Evolutionary conservation across 35 echinoderm and acorn worm genomes (phyloP), one percentile per base, ranked within the genome.

Genomic region (Eucidaris tribuloides): DNA sequence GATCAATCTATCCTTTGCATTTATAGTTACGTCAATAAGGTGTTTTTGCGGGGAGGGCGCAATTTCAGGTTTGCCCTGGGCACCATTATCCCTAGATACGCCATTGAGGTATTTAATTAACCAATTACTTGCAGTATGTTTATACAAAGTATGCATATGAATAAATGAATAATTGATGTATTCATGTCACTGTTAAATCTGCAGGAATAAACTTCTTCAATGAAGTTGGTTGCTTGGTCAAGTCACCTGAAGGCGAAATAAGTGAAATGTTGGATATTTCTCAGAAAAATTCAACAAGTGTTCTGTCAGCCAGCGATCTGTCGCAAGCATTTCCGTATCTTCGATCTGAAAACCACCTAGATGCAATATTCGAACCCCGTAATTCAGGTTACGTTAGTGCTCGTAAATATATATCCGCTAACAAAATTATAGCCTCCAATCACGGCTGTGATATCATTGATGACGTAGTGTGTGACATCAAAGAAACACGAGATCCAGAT

Each of bases 401-500:
- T 3, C 65, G 91, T 42, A 46, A 58, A 38, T 57, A 91, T 14
- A 57, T 94, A n/a, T 28, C 46, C 22, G 91, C 91, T 6, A 89
- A 94, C 80, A 83, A 66, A 50, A 62, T 50, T 0, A 80, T 65
- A 1, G 91, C 91, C 46, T 79, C 74, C 43, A 36, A 60, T 2
- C 77, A 84, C 39, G 91, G 91, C 31, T 94, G 91, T 39, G 86
- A 94, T 17, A 66, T 94, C 17, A 59, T 94, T 33, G 54, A 78
- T 45, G 91, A 89, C 45, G 78, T 80, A 5, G 91, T 79, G 0
- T n/a, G n/a, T 19, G 68, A 74, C 38, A 4, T 74, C 37, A 64
- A 34, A 64, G 61, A 64, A 27, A 64, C n/a, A 24, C n/a, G 30
- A 5, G 17, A 64, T 34, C 30, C n/a, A 27, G 4, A 46, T 29